Evolutionary conservation across 2,888 invertebrate genomes (phyloP), one percentile per base, ranked within the genome.

Genomic region (Stenodema calcarata): DNA sequence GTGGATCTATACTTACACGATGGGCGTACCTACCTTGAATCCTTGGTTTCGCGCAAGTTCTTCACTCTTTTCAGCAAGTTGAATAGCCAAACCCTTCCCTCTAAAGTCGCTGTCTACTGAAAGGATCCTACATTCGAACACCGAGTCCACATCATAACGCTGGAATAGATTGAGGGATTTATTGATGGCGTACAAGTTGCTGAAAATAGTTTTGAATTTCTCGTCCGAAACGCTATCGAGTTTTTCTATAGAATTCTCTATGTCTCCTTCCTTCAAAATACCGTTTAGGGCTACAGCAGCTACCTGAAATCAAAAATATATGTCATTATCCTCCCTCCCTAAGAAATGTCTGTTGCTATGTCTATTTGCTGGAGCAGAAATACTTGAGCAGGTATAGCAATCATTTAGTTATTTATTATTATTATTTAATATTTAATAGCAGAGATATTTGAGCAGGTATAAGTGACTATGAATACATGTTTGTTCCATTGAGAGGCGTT

Each of bases 251-350:
- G 94, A 94, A 88, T 93, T 92, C 90, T 95, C 94, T 87, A 94
- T 93, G 90, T 96, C 96, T 42, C 95, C 95, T 89, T 93, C 94
- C 90, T 93, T 93, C 90, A 95, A 92, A 76, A 95, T 92, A n/a
- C 96, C 96, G 90, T 96, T 96, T 81, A 96, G 91, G 12, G 95
- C 94, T 44, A 96, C 95, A 50, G 96, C 96, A 41, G 95, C 93
- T 88, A 96, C 94, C 95, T 96, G 80, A 14, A 44, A 78, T 16
- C 2, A 16, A 1, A 73, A 35, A 35, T 35, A 7, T 35, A 35
- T 7, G 7, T 35, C 2, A 2, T 35, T 35, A 35, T n/a, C n/a
- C n/a, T n/a, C n/a, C n/a, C n/a, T n/a, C n/a, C n/a, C n/a, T n/a
- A n/a, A n/a, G n/a, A n/a, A n/a, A n/a, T n/a, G n/a, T n/a, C n/a